These are phyloP conservation scores for Psittacula cyanocephala DNA, from an alignment of 2,113 vertebrate genomes.

Conservation along the genomic window DNA sequence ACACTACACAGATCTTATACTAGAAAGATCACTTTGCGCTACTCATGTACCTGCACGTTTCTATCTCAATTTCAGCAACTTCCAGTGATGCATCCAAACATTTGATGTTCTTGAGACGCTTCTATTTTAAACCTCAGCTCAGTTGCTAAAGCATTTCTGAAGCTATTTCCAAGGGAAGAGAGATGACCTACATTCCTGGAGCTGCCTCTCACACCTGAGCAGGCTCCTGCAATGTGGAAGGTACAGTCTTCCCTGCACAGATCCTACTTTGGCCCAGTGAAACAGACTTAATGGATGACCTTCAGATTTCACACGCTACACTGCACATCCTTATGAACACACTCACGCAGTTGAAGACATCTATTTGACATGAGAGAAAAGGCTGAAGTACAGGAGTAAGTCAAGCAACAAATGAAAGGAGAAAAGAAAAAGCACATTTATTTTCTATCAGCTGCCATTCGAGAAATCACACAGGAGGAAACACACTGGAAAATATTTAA, in stretches of 20 bases:
- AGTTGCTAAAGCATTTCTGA: neutral
- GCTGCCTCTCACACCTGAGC: neutral
- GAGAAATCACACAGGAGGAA: neutral
- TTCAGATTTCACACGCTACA: neutral
- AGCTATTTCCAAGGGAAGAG: neutral
- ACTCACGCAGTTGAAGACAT: neutral
- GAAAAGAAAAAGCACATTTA: neutral
- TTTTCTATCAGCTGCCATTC: neutral
- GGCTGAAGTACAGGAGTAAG: neutral
- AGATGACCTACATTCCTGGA: neutral
- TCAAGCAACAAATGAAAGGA: neutral
- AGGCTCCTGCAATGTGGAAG: neutral
- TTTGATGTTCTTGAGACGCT: neutral
- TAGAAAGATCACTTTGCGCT: neutral
- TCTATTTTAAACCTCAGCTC: neutral
- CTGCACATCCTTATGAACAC: neutral
- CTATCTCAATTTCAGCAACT: neutral
- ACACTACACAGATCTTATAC: neutral
- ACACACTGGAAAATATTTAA: neutral
- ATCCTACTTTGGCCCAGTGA: neutral
- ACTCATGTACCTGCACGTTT: neutral
- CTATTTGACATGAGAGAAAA: neutral
- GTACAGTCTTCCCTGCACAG: accelerated
- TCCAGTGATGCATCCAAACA: neutral
- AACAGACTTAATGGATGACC: neutral